Conservation (phyloP, 2,113 vertebrate genomes). For the Telmatochromis bifrenatus region DNA sequence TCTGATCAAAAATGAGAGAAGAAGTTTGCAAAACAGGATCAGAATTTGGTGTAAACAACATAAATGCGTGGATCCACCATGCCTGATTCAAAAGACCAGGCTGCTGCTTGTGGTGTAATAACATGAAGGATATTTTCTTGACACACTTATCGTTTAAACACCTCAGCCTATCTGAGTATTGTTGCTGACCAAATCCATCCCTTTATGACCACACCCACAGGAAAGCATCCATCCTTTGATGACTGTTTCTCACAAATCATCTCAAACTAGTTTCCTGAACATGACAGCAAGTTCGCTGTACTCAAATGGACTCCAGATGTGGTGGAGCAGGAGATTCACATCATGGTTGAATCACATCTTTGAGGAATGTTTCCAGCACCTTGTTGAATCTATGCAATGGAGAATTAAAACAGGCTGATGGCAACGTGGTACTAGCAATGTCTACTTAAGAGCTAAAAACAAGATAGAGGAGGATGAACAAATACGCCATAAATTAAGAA, state of each 20-base stretch:
- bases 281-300: not conserved
- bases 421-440: not conserved
- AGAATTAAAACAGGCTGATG: not conserved
- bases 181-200: not conserved
- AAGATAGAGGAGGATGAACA: not conserved
- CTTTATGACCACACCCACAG: not conserved
- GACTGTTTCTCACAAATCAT: not conserved
- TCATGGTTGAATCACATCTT: not conserved
- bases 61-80: not conserved
- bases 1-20: not conserved
- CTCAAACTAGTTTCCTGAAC: not conserved
- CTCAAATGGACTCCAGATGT: not conserved
- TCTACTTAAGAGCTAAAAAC: not conserved
- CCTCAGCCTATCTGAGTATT: not conserved
- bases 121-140: not conserved
- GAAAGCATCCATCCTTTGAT: not conserved
- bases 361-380: not conserved
- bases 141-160: not conserved
- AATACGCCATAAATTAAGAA: not conserved
- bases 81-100: not conserved
- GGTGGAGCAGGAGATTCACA: not conserved
- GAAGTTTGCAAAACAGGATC: not conserved
- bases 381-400: not conserved
- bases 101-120: not conserved
- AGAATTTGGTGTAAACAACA: not conserved